A percentile compares a stretch with the other conserved stretches of the same genome.
Evolutionary conservation across 2,113 vertebrate species (phyloP).

Genomic region (Motacilla tschutschensis): DNA sequence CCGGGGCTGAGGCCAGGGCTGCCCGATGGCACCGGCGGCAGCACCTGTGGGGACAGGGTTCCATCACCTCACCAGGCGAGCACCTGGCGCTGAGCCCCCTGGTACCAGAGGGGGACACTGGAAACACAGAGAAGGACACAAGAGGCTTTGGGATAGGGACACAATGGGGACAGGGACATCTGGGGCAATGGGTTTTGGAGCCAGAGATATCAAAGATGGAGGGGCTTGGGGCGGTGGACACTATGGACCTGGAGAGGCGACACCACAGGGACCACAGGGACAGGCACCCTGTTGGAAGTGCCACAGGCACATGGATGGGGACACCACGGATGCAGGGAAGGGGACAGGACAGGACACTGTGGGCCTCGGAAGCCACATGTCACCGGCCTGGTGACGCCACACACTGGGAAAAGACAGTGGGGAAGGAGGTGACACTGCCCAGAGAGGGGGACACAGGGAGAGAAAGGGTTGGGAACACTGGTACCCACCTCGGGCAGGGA

Average conservation of each 20-base stretch:
- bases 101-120: background rate
- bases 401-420: background rate
- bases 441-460: fast-evolving
- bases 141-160: background rate
- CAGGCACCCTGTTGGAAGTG: background rate
- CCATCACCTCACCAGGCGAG: background rate
- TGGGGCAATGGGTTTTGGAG: background rate
- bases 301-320: background rate
- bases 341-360: background rate
- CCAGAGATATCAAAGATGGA: fast-evolving
- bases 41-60: background rate
- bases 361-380: fast-evolving
- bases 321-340: background rate
- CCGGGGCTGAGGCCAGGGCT: conserved; percentile 61
- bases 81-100: background rate
- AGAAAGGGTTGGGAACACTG: fast-evolving
- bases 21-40: conserved; percentile 43
- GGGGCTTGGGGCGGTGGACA: background rate
- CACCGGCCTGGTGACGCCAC: background rate
- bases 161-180: background rate
- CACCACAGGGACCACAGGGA: background rate
- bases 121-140: background rate
- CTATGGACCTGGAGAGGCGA: background rate
- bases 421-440: background rate
- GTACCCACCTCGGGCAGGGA: conserved; percentile 69